These are phyloP conservation scores for Ispidina lecontei DNA, from an alignment of 2,797 vertebrate species.

Conservation along the genomic window DNA sequence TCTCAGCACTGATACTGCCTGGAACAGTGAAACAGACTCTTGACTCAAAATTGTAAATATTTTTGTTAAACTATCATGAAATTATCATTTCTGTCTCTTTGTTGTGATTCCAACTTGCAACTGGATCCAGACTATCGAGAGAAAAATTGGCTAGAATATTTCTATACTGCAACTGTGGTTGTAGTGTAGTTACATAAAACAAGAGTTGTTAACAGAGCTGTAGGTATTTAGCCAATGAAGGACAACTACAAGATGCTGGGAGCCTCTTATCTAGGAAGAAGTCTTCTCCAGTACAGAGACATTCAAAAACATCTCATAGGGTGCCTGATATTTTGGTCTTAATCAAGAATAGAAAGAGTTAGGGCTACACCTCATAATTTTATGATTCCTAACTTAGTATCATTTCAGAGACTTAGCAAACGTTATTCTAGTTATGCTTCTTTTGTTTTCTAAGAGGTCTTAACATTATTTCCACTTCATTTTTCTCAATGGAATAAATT, in stretches of 20 bases:
- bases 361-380: background rate
- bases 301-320: background rate
- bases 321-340: background rate
- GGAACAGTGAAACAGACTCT: background rate
- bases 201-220: background rate
- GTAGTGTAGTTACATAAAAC: background rate
- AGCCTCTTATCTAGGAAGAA: background rate
- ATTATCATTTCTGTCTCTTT: background rate
- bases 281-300: background rate
- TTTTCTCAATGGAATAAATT: constrained; percentile 4
- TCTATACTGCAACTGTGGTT: background rate
- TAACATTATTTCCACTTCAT: background rate
- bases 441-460: background rate
- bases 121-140: background rate
- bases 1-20: background rate
- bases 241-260: background rate
- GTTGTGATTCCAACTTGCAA: background rate
- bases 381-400: background rate
- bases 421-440: background rate
- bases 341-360: background rate
- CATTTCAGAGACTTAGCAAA: background rate
- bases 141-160: background rate
- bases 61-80: background rate
- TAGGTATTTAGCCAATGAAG: background rate
- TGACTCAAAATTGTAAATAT: background rate